phyloP scores from a whole-genome alignment of 2,797 vertebrate genomes.

The Glossophaga mutica region DNA sequence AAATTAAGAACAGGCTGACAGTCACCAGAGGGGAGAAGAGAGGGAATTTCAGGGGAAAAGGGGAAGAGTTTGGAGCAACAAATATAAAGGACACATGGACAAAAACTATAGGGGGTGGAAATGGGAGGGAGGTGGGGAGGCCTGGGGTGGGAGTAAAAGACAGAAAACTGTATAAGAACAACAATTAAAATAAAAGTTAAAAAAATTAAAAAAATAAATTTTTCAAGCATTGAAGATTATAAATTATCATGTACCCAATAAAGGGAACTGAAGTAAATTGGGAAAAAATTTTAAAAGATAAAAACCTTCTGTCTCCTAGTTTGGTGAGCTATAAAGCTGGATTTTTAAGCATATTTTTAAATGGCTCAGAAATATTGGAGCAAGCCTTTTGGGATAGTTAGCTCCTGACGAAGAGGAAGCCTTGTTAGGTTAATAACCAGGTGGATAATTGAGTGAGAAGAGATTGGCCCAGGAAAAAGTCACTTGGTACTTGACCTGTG shows the following conservation, averaged over 20 bases:
- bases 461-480: background rate
- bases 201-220: too few relatives aligned
- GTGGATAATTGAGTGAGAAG: background rate
- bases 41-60: too few relatives aligned
- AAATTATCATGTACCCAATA: background rate
- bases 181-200: too few relatives aligned
- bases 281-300: background rate
- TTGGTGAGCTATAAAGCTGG: background rate
- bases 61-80: too few relatives aligned
- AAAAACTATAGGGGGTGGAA: too few relatives aligned
- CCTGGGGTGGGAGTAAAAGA: too few relatives aligned
- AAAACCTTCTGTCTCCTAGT: background rate
- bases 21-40: too few relatives aligned
- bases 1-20: too few relatives aligned
- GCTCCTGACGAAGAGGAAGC: background rate
- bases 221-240: background rate
- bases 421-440: background rate
- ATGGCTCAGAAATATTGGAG: background rate
- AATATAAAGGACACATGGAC: too few relatives aligned
- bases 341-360: background rate
- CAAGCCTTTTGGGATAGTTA: background rate
- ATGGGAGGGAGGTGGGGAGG: too few relatives aligned
- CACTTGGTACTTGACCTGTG: background rate
- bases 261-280: background rate
- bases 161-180: too few relatives aligned